Evolutionary conservation across 2,113 vertebrate species (phyloP).

Genomic region (Suncus etruscus): DNA sequence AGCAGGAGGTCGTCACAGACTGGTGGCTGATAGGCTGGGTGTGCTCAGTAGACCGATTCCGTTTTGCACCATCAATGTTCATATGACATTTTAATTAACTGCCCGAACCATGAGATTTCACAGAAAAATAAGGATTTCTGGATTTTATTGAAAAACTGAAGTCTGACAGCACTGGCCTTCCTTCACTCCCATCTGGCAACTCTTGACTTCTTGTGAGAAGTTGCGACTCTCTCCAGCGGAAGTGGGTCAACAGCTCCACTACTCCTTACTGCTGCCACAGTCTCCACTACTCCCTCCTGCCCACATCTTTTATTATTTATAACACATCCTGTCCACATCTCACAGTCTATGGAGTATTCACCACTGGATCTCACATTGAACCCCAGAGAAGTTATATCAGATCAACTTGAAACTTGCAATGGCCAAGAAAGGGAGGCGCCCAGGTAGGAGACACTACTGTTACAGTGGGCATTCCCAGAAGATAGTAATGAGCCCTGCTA

Average conservation of each 20-base stretch:
- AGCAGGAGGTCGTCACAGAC: not conserved
- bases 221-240: not conserved
- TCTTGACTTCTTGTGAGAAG: too few species aligned
- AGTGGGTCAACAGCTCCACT: not conserved
- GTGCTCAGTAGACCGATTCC: not conserved
- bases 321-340: not conserved
- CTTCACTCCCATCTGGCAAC: not conserved
- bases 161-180: not conserved
- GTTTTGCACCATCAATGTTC: conserved; percentile 32
- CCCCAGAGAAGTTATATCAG: not conserved
- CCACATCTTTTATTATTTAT: not conserved
- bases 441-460: not conserved
- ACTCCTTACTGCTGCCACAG: not conserved
- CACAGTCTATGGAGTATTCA: not conserved
- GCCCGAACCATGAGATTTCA: conserved; percentile 53
- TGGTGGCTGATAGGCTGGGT: not conserved
- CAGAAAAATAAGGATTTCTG: conserved; percentile 60
- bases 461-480: not conserved
- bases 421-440: not conserved
- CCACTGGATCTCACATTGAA: not conserved
- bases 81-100: conserved; percentile 68
- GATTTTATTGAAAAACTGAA: conserved; percentile 44
- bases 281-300: not conserved
- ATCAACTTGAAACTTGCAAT: not conserved
- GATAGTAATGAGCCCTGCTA: not conserved